A percentile compares a stretch with the other conserved stretches of the same genome.
These are phyloP conservation scores for Ditula angustiorana DNA, from an alignment of 2,888 invertebrate genomes.

Conservation along the genomic window DNA sequence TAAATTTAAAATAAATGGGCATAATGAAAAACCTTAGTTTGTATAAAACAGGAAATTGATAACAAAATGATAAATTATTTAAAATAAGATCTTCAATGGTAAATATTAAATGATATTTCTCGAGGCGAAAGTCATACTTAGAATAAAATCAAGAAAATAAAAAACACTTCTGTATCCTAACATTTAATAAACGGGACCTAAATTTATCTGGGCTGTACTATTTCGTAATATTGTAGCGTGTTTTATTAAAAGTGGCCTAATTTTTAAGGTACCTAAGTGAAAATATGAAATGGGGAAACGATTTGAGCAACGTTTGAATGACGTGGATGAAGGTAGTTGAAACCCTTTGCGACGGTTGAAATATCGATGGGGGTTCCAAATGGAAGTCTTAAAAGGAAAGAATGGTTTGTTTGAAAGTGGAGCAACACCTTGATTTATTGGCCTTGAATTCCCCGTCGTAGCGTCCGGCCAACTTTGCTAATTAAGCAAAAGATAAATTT, in stretches of 20 bases:
- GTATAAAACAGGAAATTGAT: too few species aligned
- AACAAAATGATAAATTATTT: too few species aligned
- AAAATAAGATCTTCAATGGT: too few species aligned
- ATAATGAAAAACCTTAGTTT: too few species aligned
- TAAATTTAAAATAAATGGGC: too few species aligned
- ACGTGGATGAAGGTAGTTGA: not conserved
- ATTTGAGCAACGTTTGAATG: conserved; percentile 7
- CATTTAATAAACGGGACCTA: not conserved
- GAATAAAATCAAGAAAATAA: not conserved
- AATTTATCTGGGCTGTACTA: not conserved
- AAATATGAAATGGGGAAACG: conserved; percentile 10
- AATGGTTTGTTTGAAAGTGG: conserved; percentile 63
- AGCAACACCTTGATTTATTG: conserved; percentile 81
- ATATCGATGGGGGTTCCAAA: conserved; percentile 64
- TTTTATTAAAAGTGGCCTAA: not conserved
- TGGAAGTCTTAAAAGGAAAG: conserved; percentile 64
- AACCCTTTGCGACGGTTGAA: conserved; percentile 53
- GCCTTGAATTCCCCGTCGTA: conserved; percentile 72
- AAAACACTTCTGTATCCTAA: not conserved
- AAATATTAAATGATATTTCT: too few species aligned
- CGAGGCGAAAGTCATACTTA: too few species aligned
- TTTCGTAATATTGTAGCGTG: not conserved
- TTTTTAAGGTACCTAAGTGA: not conserved
- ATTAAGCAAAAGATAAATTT: conserved; percentile 84
- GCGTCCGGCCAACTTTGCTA: conserved; percentile 78